Evolutionary conservation across 2,888 invertebrate genomes (phyloP).

Genomic region (Tupiocoris notatus): DNA sequence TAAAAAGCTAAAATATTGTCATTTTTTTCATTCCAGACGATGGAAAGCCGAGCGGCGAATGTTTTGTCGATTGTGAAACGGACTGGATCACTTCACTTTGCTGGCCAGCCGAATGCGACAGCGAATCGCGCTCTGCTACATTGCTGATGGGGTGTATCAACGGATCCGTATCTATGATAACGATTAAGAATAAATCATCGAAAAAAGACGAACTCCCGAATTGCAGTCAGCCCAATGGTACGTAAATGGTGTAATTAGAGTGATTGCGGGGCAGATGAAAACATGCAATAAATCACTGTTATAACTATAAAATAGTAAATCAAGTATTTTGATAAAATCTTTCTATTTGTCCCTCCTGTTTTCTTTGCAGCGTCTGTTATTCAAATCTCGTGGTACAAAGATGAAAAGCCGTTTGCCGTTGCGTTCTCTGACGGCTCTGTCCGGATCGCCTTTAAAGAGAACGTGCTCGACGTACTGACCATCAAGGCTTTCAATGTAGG

Average conservation of each 20-base stretch:
- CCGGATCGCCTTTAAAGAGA: conserved; percentile 55
- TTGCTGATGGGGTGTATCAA: conserved; percentile 60
- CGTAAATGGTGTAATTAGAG: neutral
- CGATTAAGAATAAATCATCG: conserved; percentile 52
- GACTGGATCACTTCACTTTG: conserved; percentile 57
- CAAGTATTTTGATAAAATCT: too few species aligned
- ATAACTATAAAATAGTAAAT: too few species aligned
- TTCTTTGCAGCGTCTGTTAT: conserved; percentile 57
- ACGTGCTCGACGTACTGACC: conserved; percentile 53
- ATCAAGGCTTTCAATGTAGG: conserved; percentile 54
- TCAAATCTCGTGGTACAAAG: conserved; percentile 60
- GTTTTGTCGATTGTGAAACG: conserved; percentile 55
- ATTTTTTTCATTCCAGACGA: conserved; percentile 41
- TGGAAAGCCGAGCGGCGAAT: conserved; percentile 46
- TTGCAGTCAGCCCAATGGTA: conserved; percentile 53
- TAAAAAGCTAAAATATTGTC: too few species aligned
- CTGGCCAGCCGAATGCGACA: conserved; percentile 55
- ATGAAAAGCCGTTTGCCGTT: conserved; percentile 59
- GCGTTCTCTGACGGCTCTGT: conserved; percentile 60
- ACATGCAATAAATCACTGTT: conserved; percentile 19
- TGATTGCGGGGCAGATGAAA: neutral
- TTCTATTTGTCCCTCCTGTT: too few species aligned
- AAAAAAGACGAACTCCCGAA: conserved; percentile 53
- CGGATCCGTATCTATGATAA: conserved; percentile 56
- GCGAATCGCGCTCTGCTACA: conserved; percentile 52